phyloP scores from a whole-genome alignment of 2,888 invertebrate species.

The Tribolium freemani region DNA sequence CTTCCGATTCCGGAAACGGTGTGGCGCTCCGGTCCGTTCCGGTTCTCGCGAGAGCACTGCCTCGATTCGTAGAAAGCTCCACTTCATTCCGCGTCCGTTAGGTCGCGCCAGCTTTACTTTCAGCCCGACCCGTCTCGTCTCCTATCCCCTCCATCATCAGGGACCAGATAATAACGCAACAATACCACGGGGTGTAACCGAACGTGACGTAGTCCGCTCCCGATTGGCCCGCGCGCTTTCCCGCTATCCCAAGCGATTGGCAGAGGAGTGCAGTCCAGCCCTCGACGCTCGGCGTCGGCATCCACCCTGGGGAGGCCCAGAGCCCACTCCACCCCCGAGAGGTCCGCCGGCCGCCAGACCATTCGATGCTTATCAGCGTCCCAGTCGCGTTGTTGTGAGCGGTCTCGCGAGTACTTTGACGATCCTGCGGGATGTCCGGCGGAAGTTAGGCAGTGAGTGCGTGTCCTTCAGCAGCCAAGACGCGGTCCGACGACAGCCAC shows the following conservation, averaged over 20 bases:
- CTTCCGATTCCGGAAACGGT: constrained; percentile 49
- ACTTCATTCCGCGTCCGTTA: constrained; percentile 59
- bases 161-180: constrained; percentile 54
- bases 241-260: constrained; percentile 62
- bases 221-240: constrained; percentile 55
- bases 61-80: constrained; percentile 38
- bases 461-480: constrained; percentile 67
- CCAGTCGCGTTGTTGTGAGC: constrained; percentile 66
- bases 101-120: constrained; percentile 62
- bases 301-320: constrained; percentile 70
- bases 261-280: constrained; percentile 54
- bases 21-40: constrained; percentile 55
- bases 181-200: constrained; percentile 57
- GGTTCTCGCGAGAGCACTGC: constrained; percentile 51
- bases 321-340: constrained; percentile 70
- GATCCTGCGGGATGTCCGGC: constrained; percentile 38
- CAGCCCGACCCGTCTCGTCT: constrained; percentile 46
- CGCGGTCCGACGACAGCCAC: constrained; percentile 84
- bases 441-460: constrained; percentile 31
- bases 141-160: constrained; percentile 54
- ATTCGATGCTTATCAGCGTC: constrained; percentile 66
- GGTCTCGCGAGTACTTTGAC: constrained; percentile 63
- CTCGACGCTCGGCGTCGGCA: constrained; percentile 66
- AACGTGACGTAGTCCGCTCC: constrained; percentile 45
- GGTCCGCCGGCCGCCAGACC: constrained; percentile 65